Conservation (phyloP, 2,888 invertebrate genomes). For the Drosophila anomelani region DNA sequence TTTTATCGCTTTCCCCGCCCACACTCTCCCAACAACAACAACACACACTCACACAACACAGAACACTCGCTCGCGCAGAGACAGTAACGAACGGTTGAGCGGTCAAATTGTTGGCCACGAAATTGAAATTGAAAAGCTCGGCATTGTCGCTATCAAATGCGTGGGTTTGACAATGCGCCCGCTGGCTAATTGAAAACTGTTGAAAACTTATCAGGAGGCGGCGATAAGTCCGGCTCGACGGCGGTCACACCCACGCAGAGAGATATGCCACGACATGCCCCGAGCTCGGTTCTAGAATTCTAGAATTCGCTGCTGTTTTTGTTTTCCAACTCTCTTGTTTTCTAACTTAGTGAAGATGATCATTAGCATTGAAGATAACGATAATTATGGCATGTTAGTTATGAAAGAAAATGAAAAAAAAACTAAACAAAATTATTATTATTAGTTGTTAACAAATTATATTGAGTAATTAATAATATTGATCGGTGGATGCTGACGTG, state of each 20-base stretch:
- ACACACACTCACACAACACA: constrained; percentile 21
- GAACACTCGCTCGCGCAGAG: constrained; percentile 26
- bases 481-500: constrained; percentile 69
- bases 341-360: constrained; percentile 65
- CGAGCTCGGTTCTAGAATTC: constrained; percentile 23
- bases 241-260: constrained; percentile 36
- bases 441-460: constrained; percentile 80
- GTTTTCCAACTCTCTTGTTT: constrained; percentile 67
- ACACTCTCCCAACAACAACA: constrained; percentile 10
- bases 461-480: constrained; percentile 71
- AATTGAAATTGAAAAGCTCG: constrained; percentile 30
- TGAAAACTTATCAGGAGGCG: constrained; percentile 13
- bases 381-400: constrained; percentile 82
- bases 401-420: constrained; percentile 59
- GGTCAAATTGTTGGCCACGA: constrained; percentile 31
- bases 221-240: constrained; percentile 6
- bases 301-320: constrained; percentile 67
- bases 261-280: constrained; percentile 23
- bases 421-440: constrained; percentile 70
- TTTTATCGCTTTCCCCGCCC: constrained; percentile 60
- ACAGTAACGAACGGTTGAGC: constrained; percentile 40
- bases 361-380: constrained; percentile 75
- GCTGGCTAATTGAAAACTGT: constrained; percentile 33
- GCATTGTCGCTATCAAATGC: constrained; percentile 27
- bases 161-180: constrained; percentile 19